Base-by-base conservation (phyloP, 2,113 vertebrate species). In the Baryphthengus martii region DNA sequence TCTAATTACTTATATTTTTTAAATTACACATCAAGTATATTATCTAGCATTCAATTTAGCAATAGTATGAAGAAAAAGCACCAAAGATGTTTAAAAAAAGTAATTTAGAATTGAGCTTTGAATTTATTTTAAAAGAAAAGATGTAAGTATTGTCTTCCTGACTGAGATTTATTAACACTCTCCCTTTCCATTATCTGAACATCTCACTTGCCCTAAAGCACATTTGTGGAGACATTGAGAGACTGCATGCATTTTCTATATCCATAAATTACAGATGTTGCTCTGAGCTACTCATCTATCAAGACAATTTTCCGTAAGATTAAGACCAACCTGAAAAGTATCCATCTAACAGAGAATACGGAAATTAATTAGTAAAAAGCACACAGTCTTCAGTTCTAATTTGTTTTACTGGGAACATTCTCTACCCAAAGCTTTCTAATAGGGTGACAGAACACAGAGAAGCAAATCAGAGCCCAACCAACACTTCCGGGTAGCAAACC, bases 111-210 rank as follows among this genome's bases (percentile, higher is more conserved):
- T 93, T 93, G 61, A 89, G 78, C 78, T 96, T 96, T 92, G 86
- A 91, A 96, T 98, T 97, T 96, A 77, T 93, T 96, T 97, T 89
- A 81, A 93, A 93, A 96, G 93, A 87, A 92, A 97, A 97, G 58
- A 96, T 84, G 75, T 94, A 96, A 96, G 91, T 66, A 97, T 77
- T 95, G 79, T 96, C 90, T 97, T 96, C 61, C 95, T 90, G 93
- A 96, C 92, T 93, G 95, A 98, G 96, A 97, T 97, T 97, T 97
- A 97, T 97, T 97, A 96, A 79, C 50, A 77, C 40, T 88, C 78
- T 68, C 44, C 85, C 91, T 95, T 95, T 90, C 85, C 89, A 93
- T 96, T 97, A 97, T 93, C 94, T 89, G 94, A 95, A 96, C 90
- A 97, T 96, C 96, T 97, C 63, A 91, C 91, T 95, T 97, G 93